Conservation (phyloP, 2,888 invertebrate species). For the Lysandra bellargus region DNA sequence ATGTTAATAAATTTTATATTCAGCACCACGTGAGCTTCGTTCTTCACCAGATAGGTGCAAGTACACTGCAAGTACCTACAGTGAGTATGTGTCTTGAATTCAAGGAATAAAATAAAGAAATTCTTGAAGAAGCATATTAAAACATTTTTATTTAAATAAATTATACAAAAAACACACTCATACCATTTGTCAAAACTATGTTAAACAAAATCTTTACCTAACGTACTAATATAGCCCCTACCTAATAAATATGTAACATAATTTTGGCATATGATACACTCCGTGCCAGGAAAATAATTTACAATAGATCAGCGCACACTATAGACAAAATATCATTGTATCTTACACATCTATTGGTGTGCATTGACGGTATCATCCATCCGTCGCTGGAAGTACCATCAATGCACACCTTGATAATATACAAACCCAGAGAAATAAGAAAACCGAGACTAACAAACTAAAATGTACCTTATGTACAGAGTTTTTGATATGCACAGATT, state of each 20-base stretch:
- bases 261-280: slow-evolving; percentile 38
- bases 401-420: neutral
- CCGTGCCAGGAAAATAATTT: slow-evolving; percentile 32
- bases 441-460: neutral
- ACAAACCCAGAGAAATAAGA: neutral
- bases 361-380: too few relatives aligned
- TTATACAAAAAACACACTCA: slow-evolving; percentile 31
- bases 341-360: neutral
- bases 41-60: too few relatives aligned
- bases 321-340: slow-evolving; percentile 26
- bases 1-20: neutral
- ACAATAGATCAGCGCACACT: slow-evolving; percentile 31
- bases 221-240: slow-evolving; percentile 5
- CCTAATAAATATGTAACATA: slow-evolving; percentile 32
- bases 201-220: slow-evolving; percentile 25
- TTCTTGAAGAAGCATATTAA: slow-evolving; percentile 29
- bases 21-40: neutral
- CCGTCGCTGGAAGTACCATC: too few relatives aligned
- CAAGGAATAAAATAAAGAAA: neutral
- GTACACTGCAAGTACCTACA: too few relatives aligned
- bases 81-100: neutral
- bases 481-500: neutral
- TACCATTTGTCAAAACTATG: slow-evolving; percentile 41
- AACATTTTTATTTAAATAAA: slow-evolving; percentile 32
- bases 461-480: neutral